Evolutionary conservation across 2,888 invertebrate genomes (phyloP), one percentile per base, ranked within the genome.

Genomic region (Spodoptera exigua): DNA sequence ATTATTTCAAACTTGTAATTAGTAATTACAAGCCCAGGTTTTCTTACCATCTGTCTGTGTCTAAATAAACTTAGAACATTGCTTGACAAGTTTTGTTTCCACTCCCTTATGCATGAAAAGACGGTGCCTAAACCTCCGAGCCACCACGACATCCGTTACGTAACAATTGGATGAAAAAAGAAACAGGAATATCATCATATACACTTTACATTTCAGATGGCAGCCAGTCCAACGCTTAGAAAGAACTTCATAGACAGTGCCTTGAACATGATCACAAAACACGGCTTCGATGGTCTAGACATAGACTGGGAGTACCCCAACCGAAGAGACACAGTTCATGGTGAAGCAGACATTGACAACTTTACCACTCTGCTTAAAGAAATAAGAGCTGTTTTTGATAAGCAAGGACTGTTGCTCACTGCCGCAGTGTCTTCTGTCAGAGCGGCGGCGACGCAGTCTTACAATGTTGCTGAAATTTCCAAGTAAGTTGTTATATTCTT

Each of bases 241-340:
- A 81, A 87, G 0, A 87, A 80, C 43, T 96, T 97, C 74, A 94
- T 96, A 16, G 77, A 91, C 2, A 95, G 95, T 53, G 95, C 95
- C 0, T 78, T 95, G 0, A 76, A 85, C 0, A 95, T 96, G 79
- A 73, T 96, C 0, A 78, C 87, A 37, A 88, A 89, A 2, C 89
- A 96, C 75, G 92, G 92, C 0, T 97, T 97, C 65, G 96, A 97
- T 76, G 97, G 97, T 1, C 88, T 97, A 0, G 97, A 97, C 77
- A 46, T 97, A 0, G 96, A 97, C 81, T 97, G 97, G 97, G 96
- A 96, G 76, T 96, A 96, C 72, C 96, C 96, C 0, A 95, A 90
- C 46, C 94, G 95, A 44, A 87, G 96, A 34, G 95, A 95, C 61
- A 78, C 89, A 0, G 85, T 88, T 0, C 89, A 95, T 18, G 89